Evolutionary conservation across 2,888 invertebrate genomes (phyloP), one percentile per base, ranked within the genome.

Genomic region (Halictus ligatus): DNA sequence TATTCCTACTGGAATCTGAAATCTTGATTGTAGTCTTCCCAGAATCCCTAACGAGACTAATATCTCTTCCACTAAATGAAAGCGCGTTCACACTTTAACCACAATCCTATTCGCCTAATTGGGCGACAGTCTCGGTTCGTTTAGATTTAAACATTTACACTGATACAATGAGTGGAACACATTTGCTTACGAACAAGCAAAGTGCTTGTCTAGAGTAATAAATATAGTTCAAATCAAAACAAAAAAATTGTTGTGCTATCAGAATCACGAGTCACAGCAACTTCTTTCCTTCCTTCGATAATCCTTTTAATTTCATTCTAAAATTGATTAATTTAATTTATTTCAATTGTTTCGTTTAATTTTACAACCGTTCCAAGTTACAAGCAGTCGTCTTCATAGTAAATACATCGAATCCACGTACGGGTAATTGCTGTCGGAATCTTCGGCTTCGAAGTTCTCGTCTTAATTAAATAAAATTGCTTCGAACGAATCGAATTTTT

Each of bases 11-110:
- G n/a, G 58, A 58, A 58, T n/a, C 58, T n/a, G n/a, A 12, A 58
- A 58, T 58, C 58, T 58, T n/a, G 58, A 58, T 58, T 58, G 12
- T 58, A n/a, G 58, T n/a, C n/a, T 58, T 58, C 58, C n/a, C 1
- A n/a, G 58, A 58, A 58, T n/a, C 58, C 12, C 58, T 58, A 58
- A 58, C 58, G n/a, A 58, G 58, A 12, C 58, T n/a, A 12, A 5
- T 58, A 58, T 58, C n/a, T 58, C 58, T 58, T 58, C n/a, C 58
- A 58, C n/a, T 58, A n/a, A 58, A 58, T 12, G 58, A 58, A n/a
- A 58, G 58, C 12, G 58, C n/a, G n/a, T 58, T n/a, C 58, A 58
- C 58, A n/a, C 12, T 58, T 58, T n/a, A 10, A 58, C n/a, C 4
- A 8, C 1, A 58, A 5, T 12, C 5, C 35, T 1, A 35, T 35